Evolutionary conservation across 1,140 invertebrate species (phyloP).

Genomic region (Lasioglossum baleicum): DNA sequence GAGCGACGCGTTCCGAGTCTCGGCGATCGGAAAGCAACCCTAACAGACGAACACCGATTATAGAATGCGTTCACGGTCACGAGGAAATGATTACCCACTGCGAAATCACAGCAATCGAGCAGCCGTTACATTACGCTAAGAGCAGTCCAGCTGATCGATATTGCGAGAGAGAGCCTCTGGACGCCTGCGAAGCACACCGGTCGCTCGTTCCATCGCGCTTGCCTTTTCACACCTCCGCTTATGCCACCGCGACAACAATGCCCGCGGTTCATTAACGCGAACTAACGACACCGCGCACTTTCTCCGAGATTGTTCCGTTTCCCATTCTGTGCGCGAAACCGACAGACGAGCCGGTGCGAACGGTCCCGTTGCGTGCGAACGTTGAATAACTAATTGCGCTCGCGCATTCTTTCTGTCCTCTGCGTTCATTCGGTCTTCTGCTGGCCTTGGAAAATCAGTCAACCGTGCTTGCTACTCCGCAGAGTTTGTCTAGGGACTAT

Average conservation of each 20-base stretch:
- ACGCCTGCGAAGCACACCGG: too few species aligned
- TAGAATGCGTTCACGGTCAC: not conserved
- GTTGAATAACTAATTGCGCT: not conserved
- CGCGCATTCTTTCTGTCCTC: not conserved
- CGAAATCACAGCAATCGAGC: conserved; percentile 3
- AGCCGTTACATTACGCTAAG: not conserved
- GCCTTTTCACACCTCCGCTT: conserved; percentile 1
- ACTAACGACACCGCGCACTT: not conserved
- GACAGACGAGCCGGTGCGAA: not conserved
- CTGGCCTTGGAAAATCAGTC: too few species aligned
- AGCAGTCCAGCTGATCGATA: conserved; percentile 21
- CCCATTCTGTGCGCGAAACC: not conserved
- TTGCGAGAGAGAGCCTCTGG: not conserved
- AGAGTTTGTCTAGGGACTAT: too few species aligned
- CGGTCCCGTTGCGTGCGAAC: not conserved
- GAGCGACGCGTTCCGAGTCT: too few species aligned
- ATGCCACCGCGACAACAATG: not conserved
- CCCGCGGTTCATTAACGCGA: not conserved
- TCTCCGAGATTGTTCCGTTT: not conserved
- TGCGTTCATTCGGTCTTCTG: too few species aligned
- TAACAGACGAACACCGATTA: not conserved
- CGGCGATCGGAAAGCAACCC: too few species aligned
- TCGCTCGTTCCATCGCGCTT: not conserved
- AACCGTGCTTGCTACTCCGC: too few species aligned
- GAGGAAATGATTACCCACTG: not conserved